Evolutionary conservation across 2,113 vertebrate species (phyloP).

Genomic region (Scytalopus superciliaris): DNA sequence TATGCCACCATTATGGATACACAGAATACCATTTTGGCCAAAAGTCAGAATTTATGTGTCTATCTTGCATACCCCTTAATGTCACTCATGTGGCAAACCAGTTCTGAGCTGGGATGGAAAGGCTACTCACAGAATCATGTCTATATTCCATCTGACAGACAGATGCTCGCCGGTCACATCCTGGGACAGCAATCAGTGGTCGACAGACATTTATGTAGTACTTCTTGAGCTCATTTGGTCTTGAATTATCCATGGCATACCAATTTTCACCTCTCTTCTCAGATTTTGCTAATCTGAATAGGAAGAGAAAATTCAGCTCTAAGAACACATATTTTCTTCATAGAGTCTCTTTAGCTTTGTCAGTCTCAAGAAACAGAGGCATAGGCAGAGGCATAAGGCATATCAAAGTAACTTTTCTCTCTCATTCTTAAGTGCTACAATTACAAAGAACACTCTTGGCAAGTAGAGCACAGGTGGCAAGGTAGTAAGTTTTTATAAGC

Average conservation of each 20-base stretch:
- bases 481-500: not conserved
- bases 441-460: not conserved
- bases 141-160: conserved; percentile 85
- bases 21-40: not conserved
- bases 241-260: conserved; percentile 79
- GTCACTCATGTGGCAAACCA: not conserved
- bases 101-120: not conserved
- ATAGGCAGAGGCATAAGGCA: not conserved
- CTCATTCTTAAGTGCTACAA: not conserved
- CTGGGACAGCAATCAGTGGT: conserved; percentile 79
- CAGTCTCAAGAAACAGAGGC: not conserved
- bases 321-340: not conserved
- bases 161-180: conserved; percentile 85
- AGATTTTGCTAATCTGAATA: conserved; percentile 81
- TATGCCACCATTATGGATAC: not conserved
- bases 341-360: not conserved
- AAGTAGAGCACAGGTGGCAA: not conserved
- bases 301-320: not conserved
- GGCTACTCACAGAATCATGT: conserved; percentile 49
- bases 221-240: conserved; percentile 67
- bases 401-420: not conserved
- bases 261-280: conserved; percentile 80
- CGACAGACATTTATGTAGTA: conserved; percentile 94
- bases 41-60: not conserved
- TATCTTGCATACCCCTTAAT: not conserved